These are phyloP conservation scores for Phenganax stokvisi DNA, from an alignment of 92 coral and sea anemone genomes.

Conservation along the genomic window DNA sequence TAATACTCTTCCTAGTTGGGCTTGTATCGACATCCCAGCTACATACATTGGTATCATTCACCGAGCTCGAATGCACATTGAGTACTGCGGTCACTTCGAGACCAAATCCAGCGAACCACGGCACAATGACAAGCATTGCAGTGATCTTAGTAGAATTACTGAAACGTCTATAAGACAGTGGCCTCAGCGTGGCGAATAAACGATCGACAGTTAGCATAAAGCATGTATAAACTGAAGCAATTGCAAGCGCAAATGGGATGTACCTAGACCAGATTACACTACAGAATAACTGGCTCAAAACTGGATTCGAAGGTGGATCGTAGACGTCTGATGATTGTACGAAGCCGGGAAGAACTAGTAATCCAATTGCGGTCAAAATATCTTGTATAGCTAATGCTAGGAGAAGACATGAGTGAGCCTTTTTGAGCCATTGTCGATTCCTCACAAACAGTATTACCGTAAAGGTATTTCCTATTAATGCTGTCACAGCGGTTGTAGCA, in stretches of 20 bases:
- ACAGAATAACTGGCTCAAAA: constrained; percentile 13
- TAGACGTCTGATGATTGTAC: background rate
- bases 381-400: constrained; percentile 2
- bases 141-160: background rate
- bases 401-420: constrained; percentile 1
- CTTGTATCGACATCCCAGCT: background rate
- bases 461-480: background rate
- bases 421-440: constrained; percentile 19
- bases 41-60: background rate
- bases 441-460: background rate
- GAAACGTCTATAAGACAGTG: constrained; percentile 4
- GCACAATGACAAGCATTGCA: background rate
- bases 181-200: constrained; percentile 19
- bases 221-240: constrained; percentile 20
- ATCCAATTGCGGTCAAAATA: constrained; percentile 1
- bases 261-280: constrained; percentile 22
- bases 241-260: constrained; percentile 10
- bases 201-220: constrained; percentile 25
- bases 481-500: background rate
- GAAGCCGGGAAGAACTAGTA: background rate
- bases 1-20: too few species aligned
- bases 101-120: constrained; percentile 27
- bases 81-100: constrained; percentile 18
- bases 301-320: background rate
- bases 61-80: background rate